Conservation (phyloP, 2,888 invertebrate species). For the Odiellus spinosus region DNA sequence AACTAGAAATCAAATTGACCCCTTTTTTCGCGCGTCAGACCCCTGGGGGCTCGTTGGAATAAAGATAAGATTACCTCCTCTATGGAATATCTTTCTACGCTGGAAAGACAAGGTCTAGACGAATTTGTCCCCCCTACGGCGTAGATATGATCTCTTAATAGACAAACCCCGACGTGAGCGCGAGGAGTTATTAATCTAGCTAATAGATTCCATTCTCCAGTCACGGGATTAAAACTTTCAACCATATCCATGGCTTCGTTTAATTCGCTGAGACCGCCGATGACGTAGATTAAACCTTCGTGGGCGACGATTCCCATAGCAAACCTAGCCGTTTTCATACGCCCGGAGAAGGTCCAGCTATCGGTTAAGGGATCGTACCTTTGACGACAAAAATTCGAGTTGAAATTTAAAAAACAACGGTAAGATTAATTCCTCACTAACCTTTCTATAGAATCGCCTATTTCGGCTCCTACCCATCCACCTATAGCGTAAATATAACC, state of each 20-base stretch:
- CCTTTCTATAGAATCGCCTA: slow-evolving; percentile 71
- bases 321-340: slow-evolving; percentile 67
- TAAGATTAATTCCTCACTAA: too few relatives aligned
- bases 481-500: slow-evolving; percentile 73
- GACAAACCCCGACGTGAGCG: slow-evolving; percentile 77
- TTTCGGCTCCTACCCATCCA: slow-evolving; percentile 83
- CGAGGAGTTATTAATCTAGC: slow-evolving; percentile 63
- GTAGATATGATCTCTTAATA: slow-evolving; percentile 60
- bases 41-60: too few relatives aligned
- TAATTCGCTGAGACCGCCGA: slow-evolving; percentile 50
- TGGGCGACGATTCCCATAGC: slow-evolving; percentile 80
- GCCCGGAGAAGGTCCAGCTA: slow-evolving; percentile 58
- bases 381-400: too few relatives aligned
- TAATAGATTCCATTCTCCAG: slow-evolving; percentile 59
- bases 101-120: slow-evolving; percentile 54
- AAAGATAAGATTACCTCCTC: slow-evolving; percentile 43
- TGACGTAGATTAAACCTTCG: slow-evolving; percentile 70
- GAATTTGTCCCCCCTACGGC: slow-evolving; percentile 73
- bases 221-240: slow-evolving; percentile 42
- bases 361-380: slow-evolving; percentile 58
- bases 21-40: too few relatives aligned
- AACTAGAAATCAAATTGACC: too few relatives aligned
- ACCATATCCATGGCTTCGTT: slow-evolving; percentile 22
- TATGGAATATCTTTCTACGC: slow-evolving; percentile 67
- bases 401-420: too few relatives aligned